Evolutionary conservation across 2,888 invertebrate genomes (phyloP), one percentile per base, ranked within the genome.

Genomic region (Chromoteleia sp.): DNA sequence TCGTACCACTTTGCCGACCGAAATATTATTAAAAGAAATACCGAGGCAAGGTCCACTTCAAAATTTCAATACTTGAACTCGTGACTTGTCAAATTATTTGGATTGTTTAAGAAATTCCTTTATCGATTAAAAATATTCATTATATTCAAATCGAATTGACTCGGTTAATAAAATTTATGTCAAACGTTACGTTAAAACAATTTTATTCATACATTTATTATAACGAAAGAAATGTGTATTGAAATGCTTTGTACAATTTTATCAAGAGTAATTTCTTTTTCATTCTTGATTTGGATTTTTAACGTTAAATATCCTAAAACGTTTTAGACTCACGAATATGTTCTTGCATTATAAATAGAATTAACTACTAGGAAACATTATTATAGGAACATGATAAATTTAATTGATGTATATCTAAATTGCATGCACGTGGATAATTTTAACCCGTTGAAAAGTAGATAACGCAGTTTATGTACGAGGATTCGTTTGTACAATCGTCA

Each of bases 371-470:
- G 52, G 68, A 25, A 70, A 54, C 77, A 63, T 63, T 70, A 63
- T 70, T 65, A 78, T 71, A 71, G 52, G 65, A 65, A 78, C 71
- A 70, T 48, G 71, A 65, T 78, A 71, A 77, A 77, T 71, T 77
- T 63, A 56, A 71, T 78, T 71, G 71, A 67, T 79, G 59, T 45
- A 59, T 73, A 79, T 73, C 78, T 73, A 79, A 79, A 67, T 78
- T 79, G 79, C 79, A 73, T 73, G 73, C 73, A 61, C 79, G 61
- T 73, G 73, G 73, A 79, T 79, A 73, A 79, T 73, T 79, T 79
- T 79, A 79, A 79, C 73, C 52, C 56, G 59, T 21, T 73, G 79
- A 79, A 73, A 79, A 79, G 79, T 79, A 73, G 79, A 79, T 79
- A 79, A 73, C 54, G 54, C 33, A 56, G 45, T 65, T 71, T 71